These are phyloP conservation scores for Ricordea florida DNA, from an alignment of 92 coral and sea anemone genomes.

Conservation along the genomic window DNA sequence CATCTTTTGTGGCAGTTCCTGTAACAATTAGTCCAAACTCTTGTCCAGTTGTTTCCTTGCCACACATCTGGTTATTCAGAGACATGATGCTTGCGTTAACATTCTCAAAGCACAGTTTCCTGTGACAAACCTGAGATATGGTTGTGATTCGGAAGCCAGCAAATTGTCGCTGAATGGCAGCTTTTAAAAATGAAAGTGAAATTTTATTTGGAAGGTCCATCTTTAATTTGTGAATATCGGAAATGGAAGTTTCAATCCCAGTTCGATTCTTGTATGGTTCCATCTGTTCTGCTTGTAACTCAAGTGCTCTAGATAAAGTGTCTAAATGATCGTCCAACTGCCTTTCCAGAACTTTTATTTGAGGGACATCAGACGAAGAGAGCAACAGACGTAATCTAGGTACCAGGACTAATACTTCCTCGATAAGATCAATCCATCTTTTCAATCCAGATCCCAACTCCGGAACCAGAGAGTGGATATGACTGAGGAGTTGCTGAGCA, in stretches of 20 bases:
- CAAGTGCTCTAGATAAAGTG: conserved; percentile 1
- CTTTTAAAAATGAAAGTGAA: background rate
- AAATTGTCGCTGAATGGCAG: background rate
- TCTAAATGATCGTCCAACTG: background rate
- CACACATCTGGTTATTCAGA: background rate
- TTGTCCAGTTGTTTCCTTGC: background rate
- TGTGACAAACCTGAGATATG: background rate
- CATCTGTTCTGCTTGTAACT: background rate
- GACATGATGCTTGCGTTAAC: background rate
- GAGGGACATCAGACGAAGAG: background rate
- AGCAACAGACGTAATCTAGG: background rate
- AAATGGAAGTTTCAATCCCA: background rate
- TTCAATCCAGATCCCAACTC: background rate
- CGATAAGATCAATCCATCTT: background rate
- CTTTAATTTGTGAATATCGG: background rate
- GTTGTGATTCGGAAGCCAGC: background rate
- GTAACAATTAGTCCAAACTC: background rate
- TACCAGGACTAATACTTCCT: too few relatives aligned
- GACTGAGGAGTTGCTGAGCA: background rate
- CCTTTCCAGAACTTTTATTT: background rate
- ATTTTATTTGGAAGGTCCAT: conserved; percentile 5
- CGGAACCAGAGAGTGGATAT: background rate
- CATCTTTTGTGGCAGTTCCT: background rate
- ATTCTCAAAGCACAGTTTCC: conserved; percentile 1
- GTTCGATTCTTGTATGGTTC: conserved; percentile 15